Conservation (phyloP, 2,888 invertebrate genomes). For the Laspeyria flexula region DNA sequence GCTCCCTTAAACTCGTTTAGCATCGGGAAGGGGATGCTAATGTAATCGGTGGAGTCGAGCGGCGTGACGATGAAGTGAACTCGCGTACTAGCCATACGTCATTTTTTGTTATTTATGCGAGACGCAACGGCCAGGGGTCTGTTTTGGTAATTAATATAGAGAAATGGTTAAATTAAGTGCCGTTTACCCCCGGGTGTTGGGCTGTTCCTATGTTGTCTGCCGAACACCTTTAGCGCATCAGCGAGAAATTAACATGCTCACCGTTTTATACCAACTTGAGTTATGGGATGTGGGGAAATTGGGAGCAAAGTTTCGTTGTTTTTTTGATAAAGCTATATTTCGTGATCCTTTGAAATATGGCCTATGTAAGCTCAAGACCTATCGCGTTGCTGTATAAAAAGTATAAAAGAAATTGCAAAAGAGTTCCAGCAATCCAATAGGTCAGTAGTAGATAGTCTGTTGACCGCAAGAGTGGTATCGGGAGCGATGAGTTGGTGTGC, state of each 20-base stretch:
- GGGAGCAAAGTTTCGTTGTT: constrained; percentile 10
- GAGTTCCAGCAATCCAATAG: constrained; percentile 7
- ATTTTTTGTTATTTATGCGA: constrained; percentile 74
- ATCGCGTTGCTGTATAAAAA: background rate
- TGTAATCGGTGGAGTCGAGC: constrained; percentile 75
- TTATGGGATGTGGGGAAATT: constrained; percentile 19
- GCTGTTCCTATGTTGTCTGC: constrained; percentile 32
- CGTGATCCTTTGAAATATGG: too few species aligned
- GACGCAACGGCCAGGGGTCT: constrained; percentile 56
- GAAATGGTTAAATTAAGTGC: constrained; percentile 71
- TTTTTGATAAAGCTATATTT: background rate
- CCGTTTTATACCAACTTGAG: constrained; percentile 35
- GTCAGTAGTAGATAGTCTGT: too few species aligned
- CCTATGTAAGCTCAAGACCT: too few species aligned
- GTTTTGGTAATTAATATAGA: constrained; percentile 77
- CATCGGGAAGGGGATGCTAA: constrained; percentile 60
- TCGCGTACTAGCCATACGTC: constrained; percentile 47
- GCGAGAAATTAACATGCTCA: constrained; percentile 58
- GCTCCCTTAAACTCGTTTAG: constrained; percentile 65
- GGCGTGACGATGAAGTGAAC: constrained; percentile 88
- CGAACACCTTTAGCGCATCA: constrained; percentile 67
- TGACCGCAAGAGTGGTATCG: constrained; percentile 12
- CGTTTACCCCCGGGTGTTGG: constrained; percentile 68
- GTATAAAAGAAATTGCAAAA: background rate
- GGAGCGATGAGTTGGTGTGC: constrained; percentile 7